Conservation (phyloP, 2,888 invertebrate species). For the Macropis europaea region DNA sequence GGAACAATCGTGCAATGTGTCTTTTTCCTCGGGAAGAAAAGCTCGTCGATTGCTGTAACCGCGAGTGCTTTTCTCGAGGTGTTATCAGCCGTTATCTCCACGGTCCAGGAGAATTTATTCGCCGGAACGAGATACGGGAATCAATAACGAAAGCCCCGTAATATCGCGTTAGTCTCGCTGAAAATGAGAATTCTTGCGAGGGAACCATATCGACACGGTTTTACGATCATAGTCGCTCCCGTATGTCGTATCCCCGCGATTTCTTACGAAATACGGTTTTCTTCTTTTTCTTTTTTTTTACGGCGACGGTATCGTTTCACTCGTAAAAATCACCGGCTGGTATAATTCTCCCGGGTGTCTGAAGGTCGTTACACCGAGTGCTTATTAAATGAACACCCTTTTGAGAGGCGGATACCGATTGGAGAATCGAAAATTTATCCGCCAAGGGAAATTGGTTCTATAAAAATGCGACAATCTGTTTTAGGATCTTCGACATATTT, state of each 20-base stretch:
- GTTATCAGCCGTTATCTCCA: not conserved
- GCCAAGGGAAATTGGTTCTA: too few species aligned
- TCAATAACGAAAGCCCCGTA: slow-evolving; percentile 22
- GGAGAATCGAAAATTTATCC: too few species aligned
- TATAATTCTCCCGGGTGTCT: not conserved
- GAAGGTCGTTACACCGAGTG: not conserved
- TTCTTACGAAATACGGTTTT: not conserved
- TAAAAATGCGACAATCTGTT: too few species aligned
- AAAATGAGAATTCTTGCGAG: slow-evolving; percentile 17
- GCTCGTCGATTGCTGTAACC: slow-evolving; percentile 28
- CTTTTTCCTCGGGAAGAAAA: slow-evolving; percentile 41
- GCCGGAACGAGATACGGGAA: slow-evolving; percentile 8
- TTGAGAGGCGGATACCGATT: too few species aligned
- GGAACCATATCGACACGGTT: slow-evolving; percentile 7
- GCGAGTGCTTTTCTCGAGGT: slow-evolving; percentile 4
- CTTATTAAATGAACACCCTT: too few species aligned
- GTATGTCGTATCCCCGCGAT: not conserved
- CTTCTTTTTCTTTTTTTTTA: too few species aligned
- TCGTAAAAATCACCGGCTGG: not conserved
- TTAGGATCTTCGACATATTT: too few species aligned
- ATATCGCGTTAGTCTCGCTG: slow-evolving; percentile 10
- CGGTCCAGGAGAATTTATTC: slow-evolving; percentile 26
- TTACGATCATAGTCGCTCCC: slow-evolving; percentile 1
- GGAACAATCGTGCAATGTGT: slow-evolving; percentile 43
- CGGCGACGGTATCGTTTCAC: not conserved